These are phyloP conservation scores for Crambe crambe DNA, from an alignment of 37 sponge, comb jelly and placozoan genomes.

Conservation along the genomic window DNA sequence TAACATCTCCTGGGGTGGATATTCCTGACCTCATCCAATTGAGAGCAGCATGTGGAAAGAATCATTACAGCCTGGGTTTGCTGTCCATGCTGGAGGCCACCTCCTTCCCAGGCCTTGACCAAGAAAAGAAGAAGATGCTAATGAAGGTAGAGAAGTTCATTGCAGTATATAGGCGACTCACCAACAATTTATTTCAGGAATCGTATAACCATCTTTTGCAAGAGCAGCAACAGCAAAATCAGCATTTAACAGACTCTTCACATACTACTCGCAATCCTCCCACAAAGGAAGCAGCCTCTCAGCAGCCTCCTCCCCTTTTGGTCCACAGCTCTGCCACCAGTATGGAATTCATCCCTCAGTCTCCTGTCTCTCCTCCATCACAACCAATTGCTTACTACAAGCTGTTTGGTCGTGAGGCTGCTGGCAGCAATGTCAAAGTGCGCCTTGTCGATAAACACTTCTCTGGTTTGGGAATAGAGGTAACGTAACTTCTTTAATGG, in stretches of 20 bases:
- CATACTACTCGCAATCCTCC: not conserved
- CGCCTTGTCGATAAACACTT: constrained; percentile 77
- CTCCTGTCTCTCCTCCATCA: constrained; percentile 10
- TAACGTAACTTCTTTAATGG: no score
- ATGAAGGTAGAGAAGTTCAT: constrained; percentile 21
- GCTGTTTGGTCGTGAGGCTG: constrained; percentile 78
- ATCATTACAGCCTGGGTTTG: constrained; percentile 16
- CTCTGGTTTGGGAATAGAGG: constrained; percentile 79
- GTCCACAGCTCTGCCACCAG: constrained; percentile 41
- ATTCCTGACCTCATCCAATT: constrained; percentile 20
- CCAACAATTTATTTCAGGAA: no score
- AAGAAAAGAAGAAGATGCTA: not conserved
- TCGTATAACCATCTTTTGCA: constrained; percentile 16
- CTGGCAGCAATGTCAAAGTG: constrained; percentile 90
- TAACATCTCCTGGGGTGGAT: constrained; percentile 19
- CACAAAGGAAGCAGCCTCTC: not conserved
- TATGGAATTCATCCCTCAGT: constrained; percentile 75
- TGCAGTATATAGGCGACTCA: no score
- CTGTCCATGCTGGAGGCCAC: constrained; percentile 48
- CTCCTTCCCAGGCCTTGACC: constrained; percentile 1
- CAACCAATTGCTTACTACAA: constrained; percentile 71
- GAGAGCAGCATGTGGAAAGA: constrained; percentile 15
- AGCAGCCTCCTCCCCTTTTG: constrained; percentile 63
- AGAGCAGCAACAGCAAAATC: no score
- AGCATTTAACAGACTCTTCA: not conserved